Evolutionary conservation across 2,113 vertebrate genomes (phyloP).

Genomic region (Laterallus jamaicensis): DNA sequence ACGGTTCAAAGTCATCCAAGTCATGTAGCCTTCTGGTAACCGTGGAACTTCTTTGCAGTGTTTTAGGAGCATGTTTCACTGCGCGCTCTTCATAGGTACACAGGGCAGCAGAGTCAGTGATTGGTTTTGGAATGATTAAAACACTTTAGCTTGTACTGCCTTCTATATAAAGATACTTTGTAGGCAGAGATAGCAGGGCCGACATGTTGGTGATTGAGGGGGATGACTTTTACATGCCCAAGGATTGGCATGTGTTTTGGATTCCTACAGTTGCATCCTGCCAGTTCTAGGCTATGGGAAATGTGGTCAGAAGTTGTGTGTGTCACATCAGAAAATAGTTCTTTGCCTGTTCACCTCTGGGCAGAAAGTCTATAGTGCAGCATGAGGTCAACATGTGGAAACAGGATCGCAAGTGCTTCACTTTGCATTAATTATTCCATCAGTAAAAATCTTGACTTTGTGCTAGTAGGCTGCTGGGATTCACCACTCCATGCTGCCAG

Average conservation of each 20-base stretch:
- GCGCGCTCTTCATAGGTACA: background rate
- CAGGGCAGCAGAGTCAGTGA: background rate
- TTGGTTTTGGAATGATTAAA: background rate
- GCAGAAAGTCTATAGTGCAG: background rate
- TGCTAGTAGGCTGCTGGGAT: background rate
- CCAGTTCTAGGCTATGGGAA: background rate
- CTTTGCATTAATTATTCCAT: background rate
- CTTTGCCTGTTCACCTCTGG: background rate
- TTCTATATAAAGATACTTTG: background rate
- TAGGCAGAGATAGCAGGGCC: background rate
- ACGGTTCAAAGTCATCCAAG: slow-evolving; percentile 22
- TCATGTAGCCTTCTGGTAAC: background rate
- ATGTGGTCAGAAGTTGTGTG: background rate
- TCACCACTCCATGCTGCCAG: background rate
- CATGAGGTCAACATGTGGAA: background rate
- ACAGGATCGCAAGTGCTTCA: background rate
- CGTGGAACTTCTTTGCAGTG: rapidly evolving
- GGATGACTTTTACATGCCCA: background rate
- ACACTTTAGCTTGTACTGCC: background rate
- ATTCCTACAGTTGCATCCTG: background rate
- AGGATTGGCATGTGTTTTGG: background rate
- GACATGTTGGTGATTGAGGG: background rate
- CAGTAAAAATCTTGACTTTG: background rate
- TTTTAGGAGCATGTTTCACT: background rate
- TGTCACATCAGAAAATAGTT: background rate